These are phyloP conservation scores for Otolemur garnettii DNA, from an alignment of 2,113 vertebrate genomes.

Conservation along the genomic window DNA sequence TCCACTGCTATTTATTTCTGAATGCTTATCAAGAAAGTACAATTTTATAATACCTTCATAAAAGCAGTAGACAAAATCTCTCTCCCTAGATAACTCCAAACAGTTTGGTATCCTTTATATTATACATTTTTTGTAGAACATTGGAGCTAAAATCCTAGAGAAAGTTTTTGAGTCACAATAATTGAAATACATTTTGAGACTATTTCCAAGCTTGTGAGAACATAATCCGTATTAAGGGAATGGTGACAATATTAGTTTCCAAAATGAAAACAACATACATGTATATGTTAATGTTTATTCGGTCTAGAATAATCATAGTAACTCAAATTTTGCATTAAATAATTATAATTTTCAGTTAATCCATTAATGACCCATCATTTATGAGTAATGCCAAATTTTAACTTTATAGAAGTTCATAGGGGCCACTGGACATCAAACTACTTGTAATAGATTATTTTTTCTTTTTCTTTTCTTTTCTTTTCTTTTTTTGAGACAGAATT, in stretches of 20 bases:
- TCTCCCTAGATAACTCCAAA: background rate
- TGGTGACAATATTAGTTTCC: background rate
- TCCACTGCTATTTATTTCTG: slow-evolving; percentile 19
- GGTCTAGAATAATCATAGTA: background rate
- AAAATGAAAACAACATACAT: background rate
- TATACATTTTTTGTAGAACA: background rate
- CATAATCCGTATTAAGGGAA: background rate
- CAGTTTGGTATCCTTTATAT: background rate
- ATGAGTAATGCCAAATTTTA: background rate
- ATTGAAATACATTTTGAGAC: slow-evolving; percentile 20
- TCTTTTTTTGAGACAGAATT: too few relatives aligned
- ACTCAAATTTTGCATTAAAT: background rate
- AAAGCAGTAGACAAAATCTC: background rate
- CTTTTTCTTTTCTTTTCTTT: too few relatives aligned
- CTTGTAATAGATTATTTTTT: background rate
- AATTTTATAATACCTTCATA: background rate
- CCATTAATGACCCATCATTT: background rate
- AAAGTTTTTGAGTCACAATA: background rate
- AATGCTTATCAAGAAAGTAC: background rate
- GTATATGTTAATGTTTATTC: background rate
- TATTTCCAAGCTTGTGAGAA: background rate
- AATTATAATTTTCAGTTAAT: slow-evolving; percentile 14
- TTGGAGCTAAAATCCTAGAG: background rate
- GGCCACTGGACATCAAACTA: background rate
- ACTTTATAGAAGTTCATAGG: background rate